phyloP scores from a whole-genome alignment of 2,797 vertebrate genomes.

The Eulemur rubriventer region DNA sequence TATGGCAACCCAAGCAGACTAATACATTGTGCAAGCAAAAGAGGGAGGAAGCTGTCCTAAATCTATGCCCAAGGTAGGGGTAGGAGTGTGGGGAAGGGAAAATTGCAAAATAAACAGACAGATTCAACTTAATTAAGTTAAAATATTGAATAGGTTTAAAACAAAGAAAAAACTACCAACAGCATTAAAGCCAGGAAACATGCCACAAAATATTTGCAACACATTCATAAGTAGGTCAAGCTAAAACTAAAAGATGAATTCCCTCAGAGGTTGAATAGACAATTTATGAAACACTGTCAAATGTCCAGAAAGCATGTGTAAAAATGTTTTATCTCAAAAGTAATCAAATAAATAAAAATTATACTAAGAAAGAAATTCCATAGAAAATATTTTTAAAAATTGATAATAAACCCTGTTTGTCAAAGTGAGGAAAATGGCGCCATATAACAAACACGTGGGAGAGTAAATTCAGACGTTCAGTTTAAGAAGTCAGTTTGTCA shows the following conservation, averaged over 20 bases:
- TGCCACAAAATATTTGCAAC: neutral
- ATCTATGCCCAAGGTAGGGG: accelerated
- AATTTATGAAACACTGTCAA: neutral
- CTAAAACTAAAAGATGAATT: neutral
- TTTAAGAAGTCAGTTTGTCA: neutral
- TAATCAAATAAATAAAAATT: neutral
- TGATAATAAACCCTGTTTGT: neutral
- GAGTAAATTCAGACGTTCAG: neutral
- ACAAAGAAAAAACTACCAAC: neutral
- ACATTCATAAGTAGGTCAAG: neutral
- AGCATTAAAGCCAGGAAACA: neutral
- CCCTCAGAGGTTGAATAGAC: neutral
- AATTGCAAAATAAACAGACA: neutral
- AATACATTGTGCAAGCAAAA: neutral
- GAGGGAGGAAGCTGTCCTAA: neutral
- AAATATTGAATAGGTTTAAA: neutral
- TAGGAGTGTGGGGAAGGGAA: accelerated
- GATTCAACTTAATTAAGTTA: neutral
- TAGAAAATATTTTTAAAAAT: neutral
- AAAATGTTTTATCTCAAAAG: neutral
- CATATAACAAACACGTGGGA: neutral
- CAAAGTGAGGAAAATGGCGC: neutral
- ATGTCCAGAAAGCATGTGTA: neutral
- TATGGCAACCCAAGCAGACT: neutral
- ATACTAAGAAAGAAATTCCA: neutral